These are phyloP conservation scores for Cheilosia vernalis DNA, from an alignment of 2,888 invertebrate genomes.

Conservation along the genomic window DNA sequence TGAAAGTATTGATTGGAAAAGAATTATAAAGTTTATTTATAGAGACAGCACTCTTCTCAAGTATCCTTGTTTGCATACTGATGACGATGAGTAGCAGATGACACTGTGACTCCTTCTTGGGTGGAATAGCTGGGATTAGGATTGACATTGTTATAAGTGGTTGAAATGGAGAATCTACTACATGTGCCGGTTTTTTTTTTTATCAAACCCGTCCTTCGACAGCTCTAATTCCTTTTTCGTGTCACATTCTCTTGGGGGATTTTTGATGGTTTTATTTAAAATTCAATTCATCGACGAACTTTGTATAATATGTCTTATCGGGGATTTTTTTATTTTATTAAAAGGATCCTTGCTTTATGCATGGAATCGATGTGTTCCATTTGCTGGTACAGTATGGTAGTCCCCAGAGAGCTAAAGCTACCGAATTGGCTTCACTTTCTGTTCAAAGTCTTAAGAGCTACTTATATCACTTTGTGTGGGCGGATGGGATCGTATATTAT, in stretches of 20 bases:
- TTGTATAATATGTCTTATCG: neutral
- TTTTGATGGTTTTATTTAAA: constrained; percentile 55
- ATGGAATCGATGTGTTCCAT: constrained; percentile 27
- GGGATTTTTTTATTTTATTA: constrained; percentile 14
- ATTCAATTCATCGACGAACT: constrained; percentile 61
- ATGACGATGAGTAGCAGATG: constrained; percentile 45
- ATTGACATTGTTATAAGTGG: constrained; percentile 67
- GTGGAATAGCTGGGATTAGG: constrained; percentile 49
- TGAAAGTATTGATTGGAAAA: constrained; percentile 69
- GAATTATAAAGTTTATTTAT: constrained; percentile 54
- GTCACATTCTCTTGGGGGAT: constrained; percentile 39
- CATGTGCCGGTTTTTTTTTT: constrained; percentile 9
- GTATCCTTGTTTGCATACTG: constrained; percentile 68
- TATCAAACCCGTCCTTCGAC: constrained; percentile 5
- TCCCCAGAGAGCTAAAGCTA: constrained; percentile 40
- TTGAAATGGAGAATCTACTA: constrained; percentile 25
- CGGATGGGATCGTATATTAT: constrained; percentile 34
- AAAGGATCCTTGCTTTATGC: constrained; percentile 21
- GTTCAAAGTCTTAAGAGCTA: constrained; percentile 16
- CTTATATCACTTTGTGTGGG: constrained; percentile 35
- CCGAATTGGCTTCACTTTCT: constrained; percentile 25
- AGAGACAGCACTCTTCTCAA: neutral
- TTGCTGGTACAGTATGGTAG: constrained; percentile 21
- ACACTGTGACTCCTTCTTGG: constrained; percentile 28
- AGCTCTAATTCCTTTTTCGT: constrained; percentile 50